Evolutionary conservation across 1,140 invertebrate species (phyloP), one percentile per base, ranked within the genome.

Genomic region (Phenacoccus solenopsis): DNA sequence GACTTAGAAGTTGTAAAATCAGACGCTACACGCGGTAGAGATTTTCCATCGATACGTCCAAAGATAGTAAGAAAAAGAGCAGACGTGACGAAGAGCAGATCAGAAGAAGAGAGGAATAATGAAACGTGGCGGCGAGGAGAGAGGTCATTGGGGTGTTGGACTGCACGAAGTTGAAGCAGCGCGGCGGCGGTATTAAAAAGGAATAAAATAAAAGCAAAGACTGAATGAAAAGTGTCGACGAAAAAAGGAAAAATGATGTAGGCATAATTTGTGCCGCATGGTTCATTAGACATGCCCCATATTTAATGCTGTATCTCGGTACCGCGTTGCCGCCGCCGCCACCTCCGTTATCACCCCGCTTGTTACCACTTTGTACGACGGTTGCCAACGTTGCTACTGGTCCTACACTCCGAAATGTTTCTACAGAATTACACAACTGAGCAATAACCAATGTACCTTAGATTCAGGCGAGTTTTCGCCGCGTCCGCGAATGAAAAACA

Each of bases 271-370:
- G 72, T 73, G 70, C 70, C 72, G 72, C 72, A 73, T 71, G 72
- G 70, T 73, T 70, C 72, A 73, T 73, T 73, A 71, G 72, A 67
- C 64, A 70, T 73, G 72, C 70, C 72, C 72, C 72, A 73, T 70
- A 73, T 73, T 70, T 64, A 64, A 64, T 27, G 59, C 25, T 20
- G 59, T 64, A 27, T 64, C 59, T 64, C 59, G 59, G 38, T 49
- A 32, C 12, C 20, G 25, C 22, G 20, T 20, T 16, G 59, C 59
- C 21, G 20, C 59, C 59, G 59, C 21, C 25, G 25, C 22, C 12
- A 10, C 25, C 25, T 22, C 13, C 21, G 10, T 22, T 25, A 20
- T 16, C 3, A 20, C 59, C 59, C 59, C 9, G n/a, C 32, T n/a
- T n/a, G n/a, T 9, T 49, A 3, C 38, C 5, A 16, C 38, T 49